phyloP scores from a whole-genome alignment of 2,797 vertebrate genomes.

The Yasuhikotakia modesta region DNA sequence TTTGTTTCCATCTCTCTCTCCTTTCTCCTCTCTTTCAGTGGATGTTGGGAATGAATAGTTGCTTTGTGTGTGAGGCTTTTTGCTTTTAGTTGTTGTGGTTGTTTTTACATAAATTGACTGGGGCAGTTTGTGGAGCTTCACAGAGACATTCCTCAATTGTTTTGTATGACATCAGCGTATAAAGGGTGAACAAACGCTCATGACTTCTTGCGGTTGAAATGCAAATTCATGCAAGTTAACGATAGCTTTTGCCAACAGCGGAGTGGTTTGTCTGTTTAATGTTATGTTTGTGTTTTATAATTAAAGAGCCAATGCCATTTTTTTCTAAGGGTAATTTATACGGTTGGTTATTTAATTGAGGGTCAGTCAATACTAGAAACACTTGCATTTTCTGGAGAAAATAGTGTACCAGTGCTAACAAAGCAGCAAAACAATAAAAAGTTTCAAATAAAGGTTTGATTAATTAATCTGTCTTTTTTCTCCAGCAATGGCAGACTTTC shows the following conservation, averaged over 20 bases:
- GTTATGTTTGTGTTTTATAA: not conserved
- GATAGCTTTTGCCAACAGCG: not conserved
- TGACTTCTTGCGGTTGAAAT: not conserved
- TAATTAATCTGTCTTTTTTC: too few species aligned
- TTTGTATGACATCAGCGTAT: not conserved
- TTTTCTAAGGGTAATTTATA: not conserved
- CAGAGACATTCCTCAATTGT: not conserved
- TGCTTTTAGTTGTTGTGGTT: not conserved
- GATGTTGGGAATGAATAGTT: not conserved
- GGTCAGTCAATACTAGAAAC: not conserved
- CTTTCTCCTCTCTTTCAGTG: not conserved
- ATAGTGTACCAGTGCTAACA: not conserved
- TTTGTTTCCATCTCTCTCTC: not conserved
- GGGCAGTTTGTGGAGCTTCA: not conserved
- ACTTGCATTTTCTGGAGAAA: too few species aligned
- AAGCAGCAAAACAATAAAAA: not conserved
- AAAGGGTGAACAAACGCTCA: not conserved
- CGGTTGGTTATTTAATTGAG: not conserved
- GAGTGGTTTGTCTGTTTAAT: not conserved
- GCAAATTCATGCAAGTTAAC: not conserved
- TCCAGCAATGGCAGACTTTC: constrained; percentile 93
- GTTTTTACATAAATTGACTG: not conserved
- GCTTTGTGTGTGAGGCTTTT: not conserved
- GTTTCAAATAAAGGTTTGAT: not conserved
- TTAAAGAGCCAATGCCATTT: not conserved